Base-by-base conservation (phyloP, 2,888 invertebrate genomes). In the Volucella zonaria region DNA sequence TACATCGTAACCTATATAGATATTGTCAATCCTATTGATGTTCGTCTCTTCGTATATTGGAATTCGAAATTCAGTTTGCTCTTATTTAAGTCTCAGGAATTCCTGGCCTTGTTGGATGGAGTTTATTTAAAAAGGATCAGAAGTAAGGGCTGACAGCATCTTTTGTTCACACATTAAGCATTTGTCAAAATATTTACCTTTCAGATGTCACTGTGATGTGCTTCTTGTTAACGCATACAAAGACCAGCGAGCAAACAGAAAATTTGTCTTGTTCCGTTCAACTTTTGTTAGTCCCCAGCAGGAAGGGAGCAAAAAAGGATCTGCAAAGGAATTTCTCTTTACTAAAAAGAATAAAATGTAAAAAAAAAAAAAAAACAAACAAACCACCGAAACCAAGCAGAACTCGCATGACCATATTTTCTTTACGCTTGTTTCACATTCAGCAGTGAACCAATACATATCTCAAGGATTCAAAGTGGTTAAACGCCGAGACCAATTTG, bases 141-240 rank as follows among this genome's bases (percentile, higher is more conserved):
- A 87, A 83, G 82, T 83, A 78, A 81, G 76, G 70, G 64, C 62
- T 87, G 88, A 88, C 87, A 87, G 86, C 56, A 62, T 61, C 31
- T 66, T 82, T 88, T 88, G 88, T 88, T 68, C 62, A 45, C 74
- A 76, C 87, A 87, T 87, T 87, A 88, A 82, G 86, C 82, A 87
- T 87, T 87, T 88, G 88, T 88, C 88, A 88, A 88, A 88, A 88
- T 87, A 88, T 88, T 88, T 88, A 88, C 87, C 86, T 87, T 87
- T 64, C 71, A 85, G 77, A 88, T 87, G 88, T 88, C 87, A 87
- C 75, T 81, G 77, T 52, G 73, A 56, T 87, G 73, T 82, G 62
- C 58, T 54, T 56, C 77, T 66, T 83, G 59, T 76, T 79, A 71
- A 71, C 61, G 54, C 75, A 59, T 67, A 76, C 68, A 62, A 85